A percentile compares a stretch with the other conserved stretches of the same genome.
These are phyloP conservation scores for Liodrosophila aerea DNA, from an alignment of 2,888 invertebrate genomes.

Conservation along the genomic window DNA sequence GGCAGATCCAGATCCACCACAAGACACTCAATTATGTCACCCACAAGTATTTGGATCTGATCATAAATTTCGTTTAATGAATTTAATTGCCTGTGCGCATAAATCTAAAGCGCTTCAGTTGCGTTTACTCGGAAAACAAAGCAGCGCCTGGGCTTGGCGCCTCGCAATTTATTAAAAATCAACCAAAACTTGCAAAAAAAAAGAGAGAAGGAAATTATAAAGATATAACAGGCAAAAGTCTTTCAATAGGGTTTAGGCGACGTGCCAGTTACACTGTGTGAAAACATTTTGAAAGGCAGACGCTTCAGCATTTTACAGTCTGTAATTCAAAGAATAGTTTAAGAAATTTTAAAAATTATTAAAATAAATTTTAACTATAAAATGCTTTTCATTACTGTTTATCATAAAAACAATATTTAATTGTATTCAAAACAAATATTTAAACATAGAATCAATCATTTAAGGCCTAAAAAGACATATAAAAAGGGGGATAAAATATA, in stretches of 20 bases:
- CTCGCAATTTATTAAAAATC: constrained; percentile 71
- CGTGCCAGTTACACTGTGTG: constrained; percentile 8
- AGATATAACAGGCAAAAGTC: not conserved
- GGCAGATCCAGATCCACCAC: too few species aligned
- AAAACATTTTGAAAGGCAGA: too few species aligned
- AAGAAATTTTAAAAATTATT: too few species aligned
- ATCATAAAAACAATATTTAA: too few species aligned
- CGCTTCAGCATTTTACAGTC: too few species aligned
- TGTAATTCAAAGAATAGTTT: too few species aligned
- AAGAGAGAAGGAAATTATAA: constrained; percentile 10
- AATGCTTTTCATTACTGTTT: too few species aligned
- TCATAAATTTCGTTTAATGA: constrained; percentile 71
- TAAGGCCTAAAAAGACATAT: too few species aligned
- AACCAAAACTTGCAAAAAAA: constrained; percentile 30
- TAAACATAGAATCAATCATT: too few species aligned
- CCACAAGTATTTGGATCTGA: constrained; percentile 53
- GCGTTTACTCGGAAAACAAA: constrained; percentile 66
- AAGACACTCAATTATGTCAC: constrained; percentile 68
- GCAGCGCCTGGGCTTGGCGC: constrained; percentile 64
- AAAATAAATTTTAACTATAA: too few species aligned
- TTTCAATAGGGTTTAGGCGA: not conserved
- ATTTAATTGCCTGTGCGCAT: constrained; percentile 73
- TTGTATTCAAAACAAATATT: too few species aligned
- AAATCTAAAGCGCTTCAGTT: constrained; percentile 75
- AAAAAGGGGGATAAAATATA: too few species aligned